Base-by-base conservation (phyloP, 1,140 invertebrate genomes). In the Diorhabda carinulata region DNA sequence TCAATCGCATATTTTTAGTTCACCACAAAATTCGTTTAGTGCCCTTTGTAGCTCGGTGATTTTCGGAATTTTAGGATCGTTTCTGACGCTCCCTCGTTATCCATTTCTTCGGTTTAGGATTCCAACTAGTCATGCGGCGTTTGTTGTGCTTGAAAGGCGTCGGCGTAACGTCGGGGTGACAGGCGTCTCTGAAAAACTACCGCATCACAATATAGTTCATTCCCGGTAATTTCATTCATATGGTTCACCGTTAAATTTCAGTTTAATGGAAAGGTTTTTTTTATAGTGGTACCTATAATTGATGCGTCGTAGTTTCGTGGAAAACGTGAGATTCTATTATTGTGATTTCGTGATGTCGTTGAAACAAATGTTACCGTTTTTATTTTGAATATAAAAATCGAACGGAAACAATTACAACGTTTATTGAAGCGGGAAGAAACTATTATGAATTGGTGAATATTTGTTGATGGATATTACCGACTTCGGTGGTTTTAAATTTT, bases 51-150 rank as follows among this genome's bases (percentile, higher is more conserved):
- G 6, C n/a, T 52, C 47, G 47, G 47, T n/a, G 6, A n/a, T n/a
- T 52, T 52, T 52, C 47, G 47, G 47, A 6, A 8, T 52, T 52
- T 52, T 52, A n/a, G 47, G 47, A 52, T 52, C 47, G 47, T 52
- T 52, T 52, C 6, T 52, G 4, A n/a, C 47, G n/a, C 6, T n/a
- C 47, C 6, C 6, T 52, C n/a, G 6, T n/a, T 52, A 52, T n/a
- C 47, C 47, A 4, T 52, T 52, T 52, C 47, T 52, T 52, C 67
- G 47, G 67, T 65, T 72, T 56, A 71, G 74, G 74, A 68, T 61
- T 62, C 64, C 68, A 67, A 69, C 73, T 75, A 78, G 77, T 78
- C 75, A 78, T 75, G 77, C 77, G 75, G 72, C 71, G 72, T 52
- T 68, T 69, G 68, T 70, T 68, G 72, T 45, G 62, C 66, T 59